phyloP scores from a whole-genome alignment of 2,797 vertebrate genomes.

The Myotis findleyi region DNA sequence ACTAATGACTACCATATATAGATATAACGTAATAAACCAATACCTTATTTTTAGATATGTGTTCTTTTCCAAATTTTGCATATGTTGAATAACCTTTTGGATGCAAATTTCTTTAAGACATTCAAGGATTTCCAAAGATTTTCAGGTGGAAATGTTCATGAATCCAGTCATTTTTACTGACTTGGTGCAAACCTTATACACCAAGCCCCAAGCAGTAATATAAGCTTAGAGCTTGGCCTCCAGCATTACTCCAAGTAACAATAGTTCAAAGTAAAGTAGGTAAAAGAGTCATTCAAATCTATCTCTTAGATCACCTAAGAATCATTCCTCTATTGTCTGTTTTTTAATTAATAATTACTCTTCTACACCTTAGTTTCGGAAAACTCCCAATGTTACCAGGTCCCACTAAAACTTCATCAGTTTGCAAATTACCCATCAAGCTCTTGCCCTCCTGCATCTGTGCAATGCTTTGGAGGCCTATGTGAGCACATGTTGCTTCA shows the following conservation, averaged over 20 bases:
- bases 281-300: neutral
- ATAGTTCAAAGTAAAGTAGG: neutral
- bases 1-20: neutral
- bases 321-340: neutral
- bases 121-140: neutral
- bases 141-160: conserved; percentile 11
- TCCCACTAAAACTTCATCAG: neutral
- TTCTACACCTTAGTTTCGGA: neutral
- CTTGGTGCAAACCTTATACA: neutral
- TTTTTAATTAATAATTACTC: neutral
- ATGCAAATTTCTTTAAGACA: neutral
- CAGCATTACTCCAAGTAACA: neutral
- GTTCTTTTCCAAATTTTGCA: neutral
- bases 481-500: neutral
- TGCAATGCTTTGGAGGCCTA: neutral
- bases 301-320: conserved; percentile 2
- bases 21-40: neutral
- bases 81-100: neutral
- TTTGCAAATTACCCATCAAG: neutral
- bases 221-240: neutral
- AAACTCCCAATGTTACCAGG: neutral
- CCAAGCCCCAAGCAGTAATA: neutral
- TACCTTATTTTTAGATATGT: neutral
- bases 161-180: neutral
- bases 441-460: neutral